These are phyloP conservation scores for Melanotaenia parkinsoni DNA, from an alignment of 2,797 vertebrate genomes.

Conservation along the genomic window DNA sequence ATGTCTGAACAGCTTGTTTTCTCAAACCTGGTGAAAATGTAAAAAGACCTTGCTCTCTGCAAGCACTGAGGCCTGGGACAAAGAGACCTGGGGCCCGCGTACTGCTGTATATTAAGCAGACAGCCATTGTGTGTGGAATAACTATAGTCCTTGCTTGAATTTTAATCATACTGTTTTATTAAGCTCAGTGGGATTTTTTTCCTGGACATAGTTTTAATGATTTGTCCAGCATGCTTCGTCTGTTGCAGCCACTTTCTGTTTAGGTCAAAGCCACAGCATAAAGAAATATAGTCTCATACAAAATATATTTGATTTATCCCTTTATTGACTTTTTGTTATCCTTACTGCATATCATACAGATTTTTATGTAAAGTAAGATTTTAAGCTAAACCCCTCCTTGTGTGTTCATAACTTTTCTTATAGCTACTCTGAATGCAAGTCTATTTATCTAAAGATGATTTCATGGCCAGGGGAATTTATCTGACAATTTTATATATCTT, in stretches of 20 bases:
- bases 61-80: slow-evolving; percentile 68
- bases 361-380: slow-evolving; percentile 25
- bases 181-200: slow-evolving; percentile 72
- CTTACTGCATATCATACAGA: slow-evolving; percentile 26
- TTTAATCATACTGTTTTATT: slow-evolving; percentile 81
- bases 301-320: slow-evolving; percentile 45
- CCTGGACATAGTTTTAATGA: slow-evolving; percentile 71
- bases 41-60: slow-evolving; percentile 72
- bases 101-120: slow-evolving; percentile 73
- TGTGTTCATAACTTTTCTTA: slow-evolving; percentile 21
- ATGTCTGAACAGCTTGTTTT: slow-evolving; percentile 71
- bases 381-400: slow-evolving; percentile 2
- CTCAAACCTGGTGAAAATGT: slow-evolving; percentile 66
- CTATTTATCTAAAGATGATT: neutral
- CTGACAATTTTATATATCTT: slow-evolving; percentile 1
- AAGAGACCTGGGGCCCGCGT: slow-evolving; percentile 68
- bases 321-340: slow-evolving; percentile 47
- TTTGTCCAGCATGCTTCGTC: slow-evolving; percentile 54
- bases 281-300: slow-evolving; percentile 50
- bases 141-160: slow-evolving; percentile 76
- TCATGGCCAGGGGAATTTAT: slow-evolving; percentile 7
- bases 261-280: slow-evolving; percentile 56
- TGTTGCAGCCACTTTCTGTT: slow-evolving; percentile 47
- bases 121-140: slow-evolving; percentile 70
- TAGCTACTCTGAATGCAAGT: neutral